Base-by-base conservation (phyloP, 2,797 vertebrate species). In the Sebastes variabilis region DNA sequence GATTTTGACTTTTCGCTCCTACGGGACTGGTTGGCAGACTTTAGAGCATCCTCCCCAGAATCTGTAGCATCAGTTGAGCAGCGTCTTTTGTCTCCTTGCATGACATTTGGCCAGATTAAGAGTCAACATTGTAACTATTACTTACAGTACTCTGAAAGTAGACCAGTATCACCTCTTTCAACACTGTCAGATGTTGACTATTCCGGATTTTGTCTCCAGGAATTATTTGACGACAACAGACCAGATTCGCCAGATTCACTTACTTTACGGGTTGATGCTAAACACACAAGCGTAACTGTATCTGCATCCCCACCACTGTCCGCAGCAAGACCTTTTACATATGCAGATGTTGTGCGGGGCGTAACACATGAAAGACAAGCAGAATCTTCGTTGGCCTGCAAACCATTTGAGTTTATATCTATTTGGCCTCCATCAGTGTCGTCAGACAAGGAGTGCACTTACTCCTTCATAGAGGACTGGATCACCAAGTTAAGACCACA, bases 11-110 rank as follows among this genome's bases (percentile, higher is more conserved):
- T 66, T 64, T 66, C 59, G 1, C 69, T 25, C 0, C 30, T 85
- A 22, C 54, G 61, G 20, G 65, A 72, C 14, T 83, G 75, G 71
- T 30, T 88, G 12, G 27, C 12, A n/a, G 82, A 80, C 10, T 55
- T 89, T 16, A 79, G 82, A 74, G 22, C 68, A 29, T 84, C 69
- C 2, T 85, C 77, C 8, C 72, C 73, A 72, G 84, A 79, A 3
- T 77, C 70, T 55, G 16, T 75, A 8, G 22, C 13, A 3, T 82
- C 76, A 52, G 10, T 46, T 55, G 55, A 70, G 9, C 24, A 66
- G 12, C 12, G 2, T 5, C 16, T 10, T 36, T 68, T 29, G 3
- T 27, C 36, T 49, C 9, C 6, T 1, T 0, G 0, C 20, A 29
- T 30, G 18, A 16, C 20, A 42, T 42, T 22, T 30, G 24, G 8